Evolutionary conservation across 2,888 invertebrate genomes (phyloP).

Genomic region (Stomorhina lunata): DNA sequence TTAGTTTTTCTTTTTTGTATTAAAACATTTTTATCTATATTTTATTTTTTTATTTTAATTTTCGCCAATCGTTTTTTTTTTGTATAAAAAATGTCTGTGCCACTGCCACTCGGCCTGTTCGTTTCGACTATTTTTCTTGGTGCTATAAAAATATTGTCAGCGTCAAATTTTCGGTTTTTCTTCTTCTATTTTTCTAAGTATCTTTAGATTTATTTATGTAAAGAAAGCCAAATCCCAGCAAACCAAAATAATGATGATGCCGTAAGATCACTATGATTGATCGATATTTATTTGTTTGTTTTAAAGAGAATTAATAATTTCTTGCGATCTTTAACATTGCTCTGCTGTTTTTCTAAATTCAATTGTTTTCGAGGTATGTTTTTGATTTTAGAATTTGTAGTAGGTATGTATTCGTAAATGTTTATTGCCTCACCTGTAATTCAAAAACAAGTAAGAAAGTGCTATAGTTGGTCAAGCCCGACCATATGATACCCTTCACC

Average conservation of each 20-base stretch:
- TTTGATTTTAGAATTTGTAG: too few species aligned
- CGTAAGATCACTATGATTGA: conserved; percentile 19
- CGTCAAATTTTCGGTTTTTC: conserved; percentile 12
- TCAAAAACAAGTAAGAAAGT: too few species aligned
- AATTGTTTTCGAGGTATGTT: background rate
- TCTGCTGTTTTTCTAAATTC: background rate
- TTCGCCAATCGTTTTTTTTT: conserved; percentile 47
- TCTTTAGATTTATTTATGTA: too few species aligned
- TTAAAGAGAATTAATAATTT: conserved; percentile 3
- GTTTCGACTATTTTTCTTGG: conserved; percentile 72
- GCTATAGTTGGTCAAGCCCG: too few species aligned
- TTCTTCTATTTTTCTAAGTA: conserved; percentile 36
- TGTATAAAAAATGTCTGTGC: conserved; percentile 64
- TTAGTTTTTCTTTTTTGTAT: conserved; percentile 2
- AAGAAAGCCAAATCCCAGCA: conserved; percentile 47
- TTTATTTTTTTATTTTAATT: conserved; percentile 48
- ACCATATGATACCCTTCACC: too few species aligned
- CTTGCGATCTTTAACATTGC: too few species aligned
- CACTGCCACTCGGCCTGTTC: conserved; percentile 72
- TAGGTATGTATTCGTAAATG: too few species aligned
- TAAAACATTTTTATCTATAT: conserved; percentile 21
- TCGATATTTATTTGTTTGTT: conserved; percentile 4
- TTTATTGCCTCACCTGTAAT: too few species aligned
- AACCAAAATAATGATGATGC: conserved; percentile 20
- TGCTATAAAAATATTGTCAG: conserved; percentile 53